These are phyloP conservation scores for Meta bourneti DNA, from an alignment of 2,888 invertebrate genomes.

Conservation along the genomic window DNA sequence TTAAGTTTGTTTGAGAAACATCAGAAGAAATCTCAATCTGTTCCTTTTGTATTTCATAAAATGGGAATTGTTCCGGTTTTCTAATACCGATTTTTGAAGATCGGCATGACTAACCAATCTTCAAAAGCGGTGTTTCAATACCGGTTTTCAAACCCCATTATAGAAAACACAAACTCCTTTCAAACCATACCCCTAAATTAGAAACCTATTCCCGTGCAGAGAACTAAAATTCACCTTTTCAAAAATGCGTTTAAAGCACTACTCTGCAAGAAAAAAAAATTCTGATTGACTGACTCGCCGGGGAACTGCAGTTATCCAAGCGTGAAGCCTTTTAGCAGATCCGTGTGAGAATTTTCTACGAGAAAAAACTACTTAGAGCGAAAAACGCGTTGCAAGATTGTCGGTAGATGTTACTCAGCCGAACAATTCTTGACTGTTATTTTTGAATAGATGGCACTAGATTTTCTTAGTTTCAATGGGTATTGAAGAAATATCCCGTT, in stretches of 20 bases:
- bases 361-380: slow-evolving; percentile 23
- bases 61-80: too few species aligned
- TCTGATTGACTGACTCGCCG: slow-evolving; percentile 11
- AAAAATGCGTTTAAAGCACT: slow-evolving; percentile 9
- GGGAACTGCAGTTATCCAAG: neutral
- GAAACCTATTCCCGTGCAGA: neutral
- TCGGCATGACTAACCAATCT: too few species aligned
- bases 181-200: neutral
- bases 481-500: neutral
- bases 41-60: too few species aligned
- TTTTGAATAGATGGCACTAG: neutral
- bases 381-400: slow-evolving; percentile 5
- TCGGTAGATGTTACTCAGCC: slow-evolving; percentile 15
- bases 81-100: too few species aligned
- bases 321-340: slow-evolving; percentile 36
- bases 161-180: neutral
- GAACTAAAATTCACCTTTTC: neutral
- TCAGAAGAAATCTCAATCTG: neutral
- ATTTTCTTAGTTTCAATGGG: neutral
- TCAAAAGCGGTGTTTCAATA: too few species aligned
- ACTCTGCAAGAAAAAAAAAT: neutral
- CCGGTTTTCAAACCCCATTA: too few species aligned
- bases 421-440: slow-evolving; percentile 12
- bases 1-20: too few species aligned
- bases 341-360: slow-evolving; percentile 4